Base-by-base conservation (phyloP, 1,140 invertebrate genomes). In the Cepaea nemoralis region DNA sequence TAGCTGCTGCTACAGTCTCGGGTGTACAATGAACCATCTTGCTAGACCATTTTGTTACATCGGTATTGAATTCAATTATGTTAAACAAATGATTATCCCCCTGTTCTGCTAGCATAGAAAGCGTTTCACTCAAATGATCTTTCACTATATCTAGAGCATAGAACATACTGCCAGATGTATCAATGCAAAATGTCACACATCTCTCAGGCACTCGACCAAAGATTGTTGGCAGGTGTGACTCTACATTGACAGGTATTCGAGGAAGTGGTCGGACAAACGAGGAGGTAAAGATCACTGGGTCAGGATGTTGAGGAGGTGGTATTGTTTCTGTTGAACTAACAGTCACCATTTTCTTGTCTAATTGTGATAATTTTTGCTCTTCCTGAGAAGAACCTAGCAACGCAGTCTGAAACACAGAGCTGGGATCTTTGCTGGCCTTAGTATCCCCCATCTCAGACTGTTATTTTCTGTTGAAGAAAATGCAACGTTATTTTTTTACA, bases 121-220 rank as follows among this genome's bases (percentile, higher is more conserved):
- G 82, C 31, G 87, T 88, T 85, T 91, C 88, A 16, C 87, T 84
- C 35, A 92, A 82, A 80, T 92, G 90, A 80, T 91, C 87, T 77
- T 91, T 91, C 0, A 92, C 89, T 66, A 89, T 86, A 73, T 88
- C 86, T n/a, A 92, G 73, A 35, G 82, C 75, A 48, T 84, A 87
- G 78, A 89, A 91, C 91, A 92, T 92, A 70, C 89, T 91, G 12
- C 90, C 91, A 40, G 90, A 91, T 48, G 90, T 91, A 66, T 92
- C 91, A 35, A 92, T 83, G 75, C 88, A 90, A 80, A 91, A 92
- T n/a, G 87, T 89, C 5, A 91, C 90, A 87, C 89, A 88, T 45
- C 85, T 87, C 78, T 91, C 90, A 0, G 86, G 70, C 0, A 91
- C 82, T 37, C 87, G 85, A 19, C 88, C 88, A 86, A 90, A 90